These are phyloP conservation scores for Girardinichthys multiradiatus DNA, from an alignment of 2,113 vertebrate species.

Conservation along the genomic window DNA sequence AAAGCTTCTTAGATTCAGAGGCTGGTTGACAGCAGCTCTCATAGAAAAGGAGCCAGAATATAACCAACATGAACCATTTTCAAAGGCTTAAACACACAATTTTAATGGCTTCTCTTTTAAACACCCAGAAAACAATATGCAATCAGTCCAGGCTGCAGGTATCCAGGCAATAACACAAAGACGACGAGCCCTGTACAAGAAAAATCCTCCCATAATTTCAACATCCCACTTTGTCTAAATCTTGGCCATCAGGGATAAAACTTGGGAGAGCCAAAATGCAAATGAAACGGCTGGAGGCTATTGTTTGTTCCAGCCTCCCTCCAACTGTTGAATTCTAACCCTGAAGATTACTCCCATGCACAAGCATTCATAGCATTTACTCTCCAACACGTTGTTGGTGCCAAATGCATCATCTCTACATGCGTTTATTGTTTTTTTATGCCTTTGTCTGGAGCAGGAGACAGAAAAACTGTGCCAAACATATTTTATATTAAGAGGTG, in stretches of 20 bases:
- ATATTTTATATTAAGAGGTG: neutral
- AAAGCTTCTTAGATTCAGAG: neutral
- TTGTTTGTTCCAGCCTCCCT: neutral
- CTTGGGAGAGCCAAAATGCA: neutral
- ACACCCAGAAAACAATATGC: neutral
- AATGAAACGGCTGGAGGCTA: neutral
- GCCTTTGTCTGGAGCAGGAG: neutral
- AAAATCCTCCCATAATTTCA: neutral
- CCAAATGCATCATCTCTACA: neutral
- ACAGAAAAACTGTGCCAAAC: neutral
- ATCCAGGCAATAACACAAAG: neutral
- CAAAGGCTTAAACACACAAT: neutral
- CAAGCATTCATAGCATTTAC: neutral
- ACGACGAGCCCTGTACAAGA: neutral
- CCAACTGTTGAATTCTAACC: neutral
- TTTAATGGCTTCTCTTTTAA: neutral
- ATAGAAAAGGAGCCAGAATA: neutral
- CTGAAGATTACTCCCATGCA: neutral
- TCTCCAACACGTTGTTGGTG: neutral
- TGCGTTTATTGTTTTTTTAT: neutral
- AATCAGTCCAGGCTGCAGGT: neutral
- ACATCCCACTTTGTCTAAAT: neutral
- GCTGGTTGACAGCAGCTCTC: neutral
- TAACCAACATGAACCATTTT: neutral
- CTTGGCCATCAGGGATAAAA: neutral